These are phyloP conservation scores for Dermolepida albohirtum DNA, from an alignment of 2,888 invertebrate genomes.

Conservation along the genomic window DNA sequence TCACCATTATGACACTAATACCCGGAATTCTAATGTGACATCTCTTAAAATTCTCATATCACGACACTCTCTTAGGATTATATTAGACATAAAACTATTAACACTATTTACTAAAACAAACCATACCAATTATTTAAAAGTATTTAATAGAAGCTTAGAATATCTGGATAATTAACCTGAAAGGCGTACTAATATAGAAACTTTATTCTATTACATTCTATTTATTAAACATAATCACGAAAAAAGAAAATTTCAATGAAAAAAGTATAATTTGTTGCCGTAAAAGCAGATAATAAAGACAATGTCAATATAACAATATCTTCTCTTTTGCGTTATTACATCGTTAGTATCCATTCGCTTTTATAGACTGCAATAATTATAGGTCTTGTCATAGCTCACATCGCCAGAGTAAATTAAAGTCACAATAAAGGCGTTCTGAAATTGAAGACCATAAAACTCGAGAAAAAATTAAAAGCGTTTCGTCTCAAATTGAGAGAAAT, in stretches of 20 bases:
- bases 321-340: conserved; percentile 25
- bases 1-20: too few relatives aligned
- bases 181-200: too few relatives aligned
- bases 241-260: neutral
- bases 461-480: conserved; percentile 36
- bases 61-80: too few relatives aligned
- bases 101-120: too few relatives aligned
- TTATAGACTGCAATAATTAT: conserved; percentile 32
- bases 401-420: conserved; percentile 29
- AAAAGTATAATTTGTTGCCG: neutral
- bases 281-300: conserved; percentile 10
- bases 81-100: too few relatives aligned
- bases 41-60: too few relatives aligned
- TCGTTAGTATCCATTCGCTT: conserved; percentile 30
- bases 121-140: too few relatives aligned
- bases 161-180: too few relatives aligned
- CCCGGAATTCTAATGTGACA: too few relatives aligned
- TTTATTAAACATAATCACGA: too few relatives aligned
- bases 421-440: conserved; percentile 26
- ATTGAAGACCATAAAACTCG: conserved; percentile 23
- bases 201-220: too few relatives aligned
- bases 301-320: conserved; percentile 26
- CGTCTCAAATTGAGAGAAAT: conserved; percentile 29
- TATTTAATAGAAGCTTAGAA: too few relatives aligned
- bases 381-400: conserved; percentile 28